Conservation (phyloP, 1,140 invertebrate genomes). For the Campoletis sonorensis region DNA sequence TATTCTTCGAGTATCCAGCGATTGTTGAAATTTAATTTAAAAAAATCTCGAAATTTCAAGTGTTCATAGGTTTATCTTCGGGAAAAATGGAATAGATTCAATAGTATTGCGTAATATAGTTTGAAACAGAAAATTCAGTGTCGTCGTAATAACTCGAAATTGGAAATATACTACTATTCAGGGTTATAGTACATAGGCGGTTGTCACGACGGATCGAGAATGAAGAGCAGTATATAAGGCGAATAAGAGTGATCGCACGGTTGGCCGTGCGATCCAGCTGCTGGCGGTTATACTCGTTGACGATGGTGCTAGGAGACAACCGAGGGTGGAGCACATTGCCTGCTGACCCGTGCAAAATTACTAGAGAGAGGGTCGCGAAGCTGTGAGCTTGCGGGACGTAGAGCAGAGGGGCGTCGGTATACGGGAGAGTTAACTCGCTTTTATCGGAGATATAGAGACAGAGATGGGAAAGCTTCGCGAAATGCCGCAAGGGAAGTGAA, state of each 20-base stretch:
- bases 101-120: neutral
- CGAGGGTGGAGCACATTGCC: constrained; percentile 37
- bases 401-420: constrained; percentile 30
- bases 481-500: constrained; percentile 28
- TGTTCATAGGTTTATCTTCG: neutral
- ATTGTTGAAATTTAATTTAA: neutral
- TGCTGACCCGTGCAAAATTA: constrained; percentile 45
- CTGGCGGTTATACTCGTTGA: constrained; percentile 35
- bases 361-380: constrained; percentile 33
- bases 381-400: constrained; percentile 1
- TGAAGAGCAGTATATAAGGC: constrained; percentile 31
- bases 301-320: constrained; percentile 43
- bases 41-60: neutral
- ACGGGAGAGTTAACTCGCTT: constrained; percentile 35
- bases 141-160: neutral
- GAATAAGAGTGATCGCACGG: neutral
- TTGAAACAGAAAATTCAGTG: neutral
- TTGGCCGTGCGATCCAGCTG: constrained; percentile 36
- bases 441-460: neutral
- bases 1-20: too few species aligned
- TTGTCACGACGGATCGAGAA: constrained; percentile 32
- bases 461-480: neutral
- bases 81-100: neutral
- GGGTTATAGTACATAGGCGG: neutral
- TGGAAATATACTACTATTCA: neutral